Evolutionary conservation across 1,140 invertebrate genomes (phyloP), one percentile per base, ranked within the genome.

Genomic region (Holotrichia oblita): DNA sequence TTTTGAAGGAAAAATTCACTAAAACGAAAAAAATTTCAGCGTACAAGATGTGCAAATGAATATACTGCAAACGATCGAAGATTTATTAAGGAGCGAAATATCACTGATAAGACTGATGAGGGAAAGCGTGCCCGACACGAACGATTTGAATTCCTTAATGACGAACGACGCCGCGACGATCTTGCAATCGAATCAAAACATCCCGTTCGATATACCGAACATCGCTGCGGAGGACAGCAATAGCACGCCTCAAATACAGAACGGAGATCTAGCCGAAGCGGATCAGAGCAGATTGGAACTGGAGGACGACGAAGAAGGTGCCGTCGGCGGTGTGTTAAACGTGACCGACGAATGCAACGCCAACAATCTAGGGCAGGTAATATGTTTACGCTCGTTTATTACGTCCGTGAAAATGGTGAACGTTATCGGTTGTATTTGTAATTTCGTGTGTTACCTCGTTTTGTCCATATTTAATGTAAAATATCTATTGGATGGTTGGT

Each of bases 191-290:
- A 59, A 48, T 59, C 55, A 69, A 7, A 77, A 61, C 64, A n/a
- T 64, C 1, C 55, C 61, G 6, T 73, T 79, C 10, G 55, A 79
- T 73, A 72, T 77, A 22, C 59, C 55, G 24, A 24, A n/a, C 20
- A 40, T n/a, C 4, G 22, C 41, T 10, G 10, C 17, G 24, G 75
- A 74, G 0, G 69, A 77, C n/a, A 40, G 40, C 40, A 77, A 48
- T 14, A 77, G 34, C n/a, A n/a, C 64, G 48, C 74, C 55, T 73
- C 82, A 82, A 59, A 84, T 85, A 17, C 81, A 86, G 72, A 86
- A 87, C 76, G 86, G 82, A 14, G 85, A 87, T 81, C 79, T 87
- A 40, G 85, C 86, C 0, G 86, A 87, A 81, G 86, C 86, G 0
- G 86, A 87, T 82, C 85, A 87, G 72, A 84, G 83, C 75, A 77